phyloP scores from a whole-genome alignment of 1,140 invertebrate genomes.

The Chironomus tepperi region DNA sequence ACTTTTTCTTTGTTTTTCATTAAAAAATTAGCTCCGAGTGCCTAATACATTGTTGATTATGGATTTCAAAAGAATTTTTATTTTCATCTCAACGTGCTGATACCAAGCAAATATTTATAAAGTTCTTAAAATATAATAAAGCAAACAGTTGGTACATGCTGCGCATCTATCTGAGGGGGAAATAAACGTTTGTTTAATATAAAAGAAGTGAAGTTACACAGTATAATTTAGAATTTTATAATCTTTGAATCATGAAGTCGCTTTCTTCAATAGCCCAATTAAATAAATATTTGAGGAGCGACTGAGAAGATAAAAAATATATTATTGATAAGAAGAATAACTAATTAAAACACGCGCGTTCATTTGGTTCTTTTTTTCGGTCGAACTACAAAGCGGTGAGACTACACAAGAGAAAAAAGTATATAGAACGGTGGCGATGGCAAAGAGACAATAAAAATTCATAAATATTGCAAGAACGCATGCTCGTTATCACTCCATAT shows the following conservation, averaged over 20 bases:
- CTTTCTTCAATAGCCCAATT: too few relatives aligned
- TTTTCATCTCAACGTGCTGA: not conserved
- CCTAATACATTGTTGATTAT: not conserved
- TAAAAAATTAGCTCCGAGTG: conserved; percentile 8
- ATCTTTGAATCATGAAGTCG: not conserved
- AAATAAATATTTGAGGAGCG: too few relatives aligned
- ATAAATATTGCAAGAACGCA: conserved; percentile 23
- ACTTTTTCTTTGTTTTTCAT: not conserved
- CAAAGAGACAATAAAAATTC: not conserved
- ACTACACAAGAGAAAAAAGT: too few relatives aligned
- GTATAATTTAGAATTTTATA: not conserved
- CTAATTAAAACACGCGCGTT: too few relatives aligned
- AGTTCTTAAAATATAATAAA: conserved; percentile 18
- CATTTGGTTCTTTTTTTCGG: too few relatives aligned
- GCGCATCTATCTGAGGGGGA: not conserved
- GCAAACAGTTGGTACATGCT: conserved; percentile 4
- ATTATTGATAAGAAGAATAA: too few relatives aligned
- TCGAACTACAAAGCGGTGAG: too few relatives aligned
- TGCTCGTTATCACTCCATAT: conserved; percentile 18
- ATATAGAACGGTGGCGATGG: not conserved
- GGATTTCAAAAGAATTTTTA: not conserved
- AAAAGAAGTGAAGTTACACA: too few relatives aligned
- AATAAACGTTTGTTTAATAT: not conserved
- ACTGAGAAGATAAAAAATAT: too few relatives aligned
- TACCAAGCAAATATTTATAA: conserved; percentile 7